A percentile compares a stretch with the other conserved stretches of the same genome.
These are phyloP conservation scores for Trachelus stipa DNA, from an alignment of 2,888 invertebrate genomes.

Conservation along the genomic window DNA sequence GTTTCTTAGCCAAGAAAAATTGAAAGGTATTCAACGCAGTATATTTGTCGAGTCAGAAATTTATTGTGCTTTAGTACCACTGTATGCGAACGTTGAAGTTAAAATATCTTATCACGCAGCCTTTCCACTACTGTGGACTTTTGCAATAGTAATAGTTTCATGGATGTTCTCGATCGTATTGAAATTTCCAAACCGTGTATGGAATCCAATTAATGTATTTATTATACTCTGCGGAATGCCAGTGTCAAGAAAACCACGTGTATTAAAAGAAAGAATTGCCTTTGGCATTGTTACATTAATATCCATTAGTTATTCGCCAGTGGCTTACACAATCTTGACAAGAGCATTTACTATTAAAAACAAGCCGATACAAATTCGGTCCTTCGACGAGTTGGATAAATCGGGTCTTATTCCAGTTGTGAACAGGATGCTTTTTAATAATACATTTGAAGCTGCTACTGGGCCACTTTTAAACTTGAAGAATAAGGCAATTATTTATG, in stretches of 20 bases:
- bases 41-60: constrained; percentile 9
- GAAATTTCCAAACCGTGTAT: constrained; percentile 22
- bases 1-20: constrained; percentile 15
- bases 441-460: neutral
- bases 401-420: constrained; percentile 22
- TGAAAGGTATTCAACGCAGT: constrained; percentile 17
- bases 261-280: constrained; percentile 27
- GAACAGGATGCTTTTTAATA: neutral
- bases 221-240: constrained; percentile 27
- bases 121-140: constrained; percentile 7
- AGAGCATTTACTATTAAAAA: neutral
- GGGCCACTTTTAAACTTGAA: constrained; percentile 1
- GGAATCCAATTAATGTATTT: constrained; percentile 22
- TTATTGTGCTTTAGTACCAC: constrained; percentile 32
- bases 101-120: neutral
- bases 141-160: constrained; percentile 17
- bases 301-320: constrained; percentile 14
- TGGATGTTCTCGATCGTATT: constrained; percentile 8
- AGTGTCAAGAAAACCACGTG: constrained; percentile 4
- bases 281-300: constrained; percentile 7
- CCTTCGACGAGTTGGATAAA: constrained; percentile 16
- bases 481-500: neutral
- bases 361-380: constrained; percentile 11
- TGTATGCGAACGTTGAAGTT: constrained; percentile 5
- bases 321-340: constrained; percentile 21